These are phyloP conservation scores for Ophthalmolycus amberensis DNA, from an alignment of 2,113 vertebrate genomes.

Conservation along the genomic window DNA sequence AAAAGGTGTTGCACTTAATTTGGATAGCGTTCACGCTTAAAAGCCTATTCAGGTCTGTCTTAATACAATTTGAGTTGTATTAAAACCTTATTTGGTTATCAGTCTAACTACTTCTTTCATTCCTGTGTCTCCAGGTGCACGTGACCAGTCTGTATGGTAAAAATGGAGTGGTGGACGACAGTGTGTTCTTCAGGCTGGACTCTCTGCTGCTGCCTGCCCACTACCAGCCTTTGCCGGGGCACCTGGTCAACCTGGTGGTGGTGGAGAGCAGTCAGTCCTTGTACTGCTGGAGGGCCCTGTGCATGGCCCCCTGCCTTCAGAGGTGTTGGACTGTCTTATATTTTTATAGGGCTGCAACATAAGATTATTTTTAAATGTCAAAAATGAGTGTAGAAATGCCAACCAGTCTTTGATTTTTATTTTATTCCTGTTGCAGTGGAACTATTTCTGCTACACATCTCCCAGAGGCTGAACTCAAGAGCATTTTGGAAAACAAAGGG, in stretches of 20 bases:
- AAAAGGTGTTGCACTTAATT: background rate
- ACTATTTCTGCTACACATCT: background rate
- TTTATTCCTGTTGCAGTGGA: conserved; percentile 39
- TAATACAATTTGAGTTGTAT: background rate
- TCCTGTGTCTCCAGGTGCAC: conserved; percentile 78
- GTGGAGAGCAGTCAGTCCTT: conserved; percentile 94
- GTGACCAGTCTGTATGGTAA: conserved; percentile 87
- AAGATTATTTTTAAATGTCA: background rate
- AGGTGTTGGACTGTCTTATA: conserved; percentile 70
- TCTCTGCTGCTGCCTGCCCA: conserved; percentile 86
- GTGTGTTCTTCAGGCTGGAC: conserved; percentile 91
- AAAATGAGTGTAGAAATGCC: background rate
- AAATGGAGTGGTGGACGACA: conserved; percentile 88
- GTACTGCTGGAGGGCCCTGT: conserved; percentile 93
- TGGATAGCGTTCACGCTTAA: background rate
- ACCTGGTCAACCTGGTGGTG: conserved; percentile 89
- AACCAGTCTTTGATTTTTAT: background rate
- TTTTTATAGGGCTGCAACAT: background rate
- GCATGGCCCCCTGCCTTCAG: conserved; percentile 84
- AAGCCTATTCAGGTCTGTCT: background rate
- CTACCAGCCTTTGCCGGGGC: conserved; percentile 83
- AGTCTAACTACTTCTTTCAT: background rate
- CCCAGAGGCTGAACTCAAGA: conserved; percentile 50
- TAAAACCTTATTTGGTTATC: background rate
- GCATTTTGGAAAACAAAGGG: conserved; percentile 86